Base-by-base conservation (phyloP, 1,140 invertebrate genomes). In the Campoletis sonorensis region DNA sequence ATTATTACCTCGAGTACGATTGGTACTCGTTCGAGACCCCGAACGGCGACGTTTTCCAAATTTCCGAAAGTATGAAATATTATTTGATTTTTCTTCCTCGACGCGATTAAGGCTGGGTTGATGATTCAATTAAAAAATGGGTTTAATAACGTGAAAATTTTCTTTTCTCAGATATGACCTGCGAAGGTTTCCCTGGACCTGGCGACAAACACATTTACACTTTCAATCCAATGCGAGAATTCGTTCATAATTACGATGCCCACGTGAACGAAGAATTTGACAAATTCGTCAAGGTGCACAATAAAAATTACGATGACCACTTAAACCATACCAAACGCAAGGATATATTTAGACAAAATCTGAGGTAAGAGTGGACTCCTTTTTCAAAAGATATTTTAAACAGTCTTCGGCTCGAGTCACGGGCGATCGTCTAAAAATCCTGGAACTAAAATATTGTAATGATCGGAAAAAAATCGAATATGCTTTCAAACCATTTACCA, bases 151-250 rank as follows among this genome's bases (percentile, higher is more conserved):
- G 15, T 18, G 30, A n/a, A 27, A 51, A 80, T 79, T 70, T 67
- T 71, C 72, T 26, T 49, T 79, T 86, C 86, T 23, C 86, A 97
- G 96, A 94, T 85, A 86, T 95, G 85, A 94, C 94, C 18, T 99
- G 98, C 87, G 92, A 93, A 0, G 93, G 94, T 23, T 99, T 98
- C 89, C 98, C 98, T 0, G 98, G 98, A 4, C 98, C 98, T 11
- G 98, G 98, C 21, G 91, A 93, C 4, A 93, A 93, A 26, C 95
- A 97, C 86, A 92, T 95, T 87, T 95, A 95, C 76, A 96, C 95
- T 1, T 97, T 98, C 89, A 99, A 99, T 92, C 98, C 98, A 5
- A 98, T 99, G 95, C 94, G 93, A 68, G 98, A 99, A 93, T 99
- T 97, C 86, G 93, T 99, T 51, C 94, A 96, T 86, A 92, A 93